Conservation (phyloP, 2,888 invertebrate species). For the Drosophila mettleri region DNA sequence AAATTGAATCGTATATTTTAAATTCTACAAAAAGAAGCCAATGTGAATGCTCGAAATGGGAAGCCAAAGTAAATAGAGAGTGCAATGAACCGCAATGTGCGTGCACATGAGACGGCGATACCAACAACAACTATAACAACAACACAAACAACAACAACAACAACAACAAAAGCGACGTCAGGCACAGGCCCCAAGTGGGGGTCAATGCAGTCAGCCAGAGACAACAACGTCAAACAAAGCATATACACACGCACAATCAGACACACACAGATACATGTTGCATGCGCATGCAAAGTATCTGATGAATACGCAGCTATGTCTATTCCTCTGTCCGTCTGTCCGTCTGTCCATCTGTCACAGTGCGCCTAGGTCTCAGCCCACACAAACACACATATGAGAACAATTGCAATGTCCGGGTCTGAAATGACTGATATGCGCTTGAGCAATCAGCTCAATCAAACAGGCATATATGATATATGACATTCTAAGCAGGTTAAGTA, state of each 20-base stretch:
- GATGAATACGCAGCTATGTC: conserved; percentile 48
- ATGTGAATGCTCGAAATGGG: conserved; percentile 61
- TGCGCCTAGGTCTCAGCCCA: conserved; percentile 20
- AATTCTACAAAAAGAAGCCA: conserved; percentile 20
- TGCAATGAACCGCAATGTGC: conserved; percentile 79
- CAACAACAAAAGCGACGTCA: conserved; percentile 34
- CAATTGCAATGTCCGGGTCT: conserved; percentile 50
- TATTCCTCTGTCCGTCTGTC: conserved; percentile 4
- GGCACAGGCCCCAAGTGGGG: conserved; percentile 67
- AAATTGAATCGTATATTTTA: conserved; percentile 20
- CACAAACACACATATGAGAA: conserved; percentile 19
- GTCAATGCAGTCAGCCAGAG: conserved; percentile 71
- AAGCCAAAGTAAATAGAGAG: conserved; percentile 75
- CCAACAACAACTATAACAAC: conserved; percentile 20
- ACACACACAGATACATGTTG: conserved; percentile 27
- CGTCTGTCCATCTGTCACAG: background rate
- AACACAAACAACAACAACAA: conserved; percentile 20
- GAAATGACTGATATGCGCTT: conserved; percentile 12
- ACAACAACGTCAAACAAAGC: conserved; percentile 74
- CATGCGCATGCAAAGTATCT: conserved; percentile 75
- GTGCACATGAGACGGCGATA: conserved; percentile 56
- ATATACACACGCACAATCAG: conserved; percentile 28
- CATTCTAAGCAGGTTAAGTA: conserved; percentile 7
- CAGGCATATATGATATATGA: conserved; percentile 2
- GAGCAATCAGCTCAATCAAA: conserved; percentile 10